Evolutionary conservation across 2,888 invertebrate species (phyloP), one percentile per base, ranked within the genome.

Genomic region (Euproctis similis): DNA sequence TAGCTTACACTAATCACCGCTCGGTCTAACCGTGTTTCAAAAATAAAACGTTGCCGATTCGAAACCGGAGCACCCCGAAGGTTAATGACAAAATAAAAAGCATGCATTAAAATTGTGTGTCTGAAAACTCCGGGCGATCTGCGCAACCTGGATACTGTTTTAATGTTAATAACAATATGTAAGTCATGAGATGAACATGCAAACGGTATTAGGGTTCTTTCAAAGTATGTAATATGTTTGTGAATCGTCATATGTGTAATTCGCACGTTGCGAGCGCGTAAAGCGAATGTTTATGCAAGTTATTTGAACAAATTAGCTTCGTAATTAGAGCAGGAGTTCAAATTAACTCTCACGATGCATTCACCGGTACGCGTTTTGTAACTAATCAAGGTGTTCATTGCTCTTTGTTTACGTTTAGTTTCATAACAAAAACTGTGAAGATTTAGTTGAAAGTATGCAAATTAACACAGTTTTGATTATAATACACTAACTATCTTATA

Each of bases 11-110:
- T 59, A 60, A 68, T 68, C 65, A 61, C 56, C 64, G 59, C 61
- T 49, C 55, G 62, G 67, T 70, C 73, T 76, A 73, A 72, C 71
- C 74, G 75, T 65, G 77, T 72, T 76, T 74, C 76, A 68, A 76
- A 80, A 81, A 81, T 80, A 81, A 78, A 77, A 69, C 76, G 75
- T 73, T 71, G 73, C 70, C 68, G 73, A 75, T 76, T 71, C 71
- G 71, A 71, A 78, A 75, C 73, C 76, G 75, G 80, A 78, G 78
- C 80, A 76, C 71, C 69, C 58, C 71, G 80, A 80, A 81, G 81
- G 80, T 80, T 80, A 80, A 78, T 80, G 77, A 80, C 76, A 77
- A 75, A 78, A 76, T 77, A 76, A 78, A 75, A 77, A 70, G 62
- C 74, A 66, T 73, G 70, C 73, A 74, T 74, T 71, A 69, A 77